Evolutionary conservation across 2,797 vertebrate genomes (phyloP).

Genomic region (Anomalospiza imberbis): DNA sequence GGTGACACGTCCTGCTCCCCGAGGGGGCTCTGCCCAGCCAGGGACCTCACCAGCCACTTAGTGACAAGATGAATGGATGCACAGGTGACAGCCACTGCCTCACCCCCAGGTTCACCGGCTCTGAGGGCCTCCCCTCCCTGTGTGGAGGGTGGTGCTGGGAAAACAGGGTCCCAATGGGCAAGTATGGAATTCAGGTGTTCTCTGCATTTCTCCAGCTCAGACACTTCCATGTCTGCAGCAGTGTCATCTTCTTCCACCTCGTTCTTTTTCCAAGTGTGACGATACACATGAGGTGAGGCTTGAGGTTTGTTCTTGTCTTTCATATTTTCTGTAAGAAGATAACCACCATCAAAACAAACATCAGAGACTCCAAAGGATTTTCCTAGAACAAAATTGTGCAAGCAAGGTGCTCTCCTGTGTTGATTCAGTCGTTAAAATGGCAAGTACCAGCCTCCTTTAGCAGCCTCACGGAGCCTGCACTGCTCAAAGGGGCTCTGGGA

Average conservation of each 20-base stretch:
- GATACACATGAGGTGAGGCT: background rate
- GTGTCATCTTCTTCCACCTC: conserved; percentile 20
- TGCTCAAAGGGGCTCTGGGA: background rate
- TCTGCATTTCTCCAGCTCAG: conserved; percentile 74
- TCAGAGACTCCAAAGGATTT: background rate
- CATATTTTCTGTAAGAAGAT: conserved; percentile 69
- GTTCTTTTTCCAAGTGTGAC: background rate
- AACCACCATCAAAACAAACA: background rate
- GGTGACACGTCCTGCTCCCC: conserved; percentile 40
- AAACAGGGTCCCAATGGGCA: conserved; percentile 79
- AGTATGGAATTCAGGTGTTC: conserved; percentile 76
- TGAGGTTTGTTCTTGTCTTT: conserved; percentile 76
- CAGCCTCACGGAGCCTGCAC: background rate
- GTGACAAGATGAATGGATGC: conserved; percentile 66
- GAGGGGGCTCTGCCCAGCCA: conserved; percentile 60
- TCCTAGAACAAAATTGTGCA: background rate
- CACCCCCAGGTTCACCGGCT: background rate
- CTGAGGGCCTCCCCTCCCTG: background rate
- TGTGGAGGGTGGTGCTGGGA: background rate
- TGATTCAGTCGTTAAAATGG: background rate
- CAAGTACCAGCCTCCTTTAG: background rate
- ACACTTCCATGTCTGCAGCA: conserved; percentile 16
- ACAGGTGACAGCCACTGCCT: background rate
- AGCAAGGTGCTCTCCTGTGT: accelerated
- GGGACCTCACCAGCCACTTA: conserved; percentile 79